Percentiles rank a stretch among this genome's conserved stretches.
phyloP scores from a whole-genome alignment of 2,797 vertebrate genomes.

The Diceros bicornis region DNA sequence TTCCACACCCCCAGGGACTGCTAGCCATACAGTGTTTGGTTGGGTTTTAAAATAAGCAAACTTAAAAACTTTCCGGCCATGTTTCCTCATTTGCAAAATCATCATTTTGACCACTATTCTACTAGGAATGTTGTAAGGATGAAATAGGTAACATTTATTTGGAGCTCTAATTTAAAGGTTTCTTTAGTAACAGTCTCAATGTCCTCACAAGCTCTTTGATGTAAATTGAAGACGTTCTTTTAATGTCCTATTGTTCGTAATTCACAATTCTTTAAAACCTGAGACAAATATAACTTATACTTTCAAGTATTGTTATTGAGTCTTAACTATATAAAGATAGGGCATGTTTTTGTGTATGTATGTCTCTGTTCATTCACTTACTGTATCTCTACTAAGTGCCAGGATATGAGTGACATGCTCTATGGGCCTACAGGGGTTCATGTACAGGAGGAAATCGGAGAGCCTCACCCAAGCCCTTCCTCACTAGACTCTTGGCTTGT shows the following conservation, averaged over 20 bases:
- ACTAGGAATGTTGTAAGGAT: neutral
- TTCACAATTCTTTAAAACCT: neutral
- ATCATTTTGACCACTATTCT: neutral
- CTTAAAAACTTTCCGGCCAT: neutral
- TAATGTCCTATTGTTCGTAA: neutral
- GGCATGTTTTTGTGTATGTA: neutral
- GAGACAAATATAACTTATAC: neutral
- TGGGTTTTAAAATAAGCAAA: neutral
- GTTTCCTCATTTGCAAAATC: neutral
- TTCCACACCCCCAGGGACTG: neutral
- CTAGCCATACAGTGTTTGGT: too few relatives aligned
- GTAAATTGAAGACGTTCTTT: neutral
- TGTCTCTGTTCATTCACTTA: neutral
- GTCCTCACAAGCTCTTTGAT: neutral
- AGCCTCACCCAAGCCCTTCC: neutral
- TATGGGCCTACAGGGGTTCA: neutral
- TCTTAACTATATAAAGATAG: neutral
- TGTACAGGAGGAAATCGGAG: neutral
- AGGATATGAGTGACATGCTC: neutral
- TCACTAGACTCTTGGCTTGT: fast-evolving
- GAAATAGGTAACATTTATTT: neutral
- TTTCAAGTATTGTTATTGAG: neutral
- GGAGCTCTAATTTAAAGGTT: neutral
- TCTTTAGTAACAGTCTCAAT: too few relatives aligned
- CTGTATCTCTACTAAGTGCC: neutral